These are phyloP conservation scores for Chaenodraco wilsoni DNA, from an alignment of 2,797 vertebrate species.

Conservation along the genomic window DNA sequence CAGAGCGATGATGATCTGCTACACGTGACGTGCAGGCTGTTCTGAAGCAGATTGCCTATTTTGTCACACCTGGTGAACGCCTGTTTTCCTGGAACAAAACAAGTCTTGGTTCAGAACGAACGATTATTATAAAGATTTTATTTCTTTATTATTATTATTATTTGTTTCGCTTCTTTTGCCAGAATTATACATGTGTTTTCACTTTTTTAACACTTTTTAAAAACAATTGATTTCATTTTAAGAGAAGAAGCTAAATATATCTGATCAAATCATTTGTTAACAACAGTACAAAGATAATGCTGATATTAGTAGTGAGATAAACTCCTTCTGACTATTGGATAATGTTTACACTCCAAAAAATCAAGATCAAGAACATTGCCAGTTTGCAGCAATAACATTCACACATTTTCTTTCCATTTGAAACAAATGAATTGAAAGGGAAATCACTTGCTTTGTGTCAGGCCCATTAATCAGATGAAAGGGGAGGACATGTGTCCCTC, in stretches of 20 bases:
- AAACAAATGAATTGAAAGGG: constrained; percentile 1
- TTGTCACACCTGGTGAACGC: constrained; percentile 3
- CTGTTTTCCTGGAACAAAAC: constrained; percentile 9
- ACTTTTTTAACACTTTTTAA: neutral
- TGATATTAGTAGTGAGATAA: no score
- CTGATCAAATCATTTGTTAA: neutral
- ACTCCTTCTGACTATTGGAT: neutral
- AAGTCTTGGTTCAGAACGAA: neutral
- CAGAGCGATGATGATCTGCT: constrained; percentile 3
- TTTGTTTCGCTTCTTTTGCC: neutral
- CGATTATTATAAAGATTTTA: neutral
- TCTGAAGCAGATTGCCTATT: neutral
- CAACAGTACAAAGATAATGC: neutral
- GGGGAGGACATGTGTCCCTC: constrained; percentile 9
- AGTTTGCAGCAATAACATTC: neutral
- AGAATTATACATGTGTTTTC: neutral
- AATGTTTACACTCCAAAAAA: neutral
- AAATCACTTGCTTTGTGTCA: constrained; percentile 8
- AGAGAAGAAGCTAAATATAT: neutral
- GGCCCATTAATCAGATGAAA: constrained; percentile 15
- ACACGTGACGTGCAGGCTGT: neutral
- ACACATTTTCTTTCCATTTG: neutral
- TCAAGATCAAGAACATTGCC: neutral
- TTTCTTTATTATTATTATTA: neutral
- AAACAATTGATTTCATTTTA: neutral